A percentile compares a stretch with the other conserved stretches of the same genome.
Conservation (phyloP, 2,888 invertebrate species). For the Brachypalpus laphriformis region DNA sequence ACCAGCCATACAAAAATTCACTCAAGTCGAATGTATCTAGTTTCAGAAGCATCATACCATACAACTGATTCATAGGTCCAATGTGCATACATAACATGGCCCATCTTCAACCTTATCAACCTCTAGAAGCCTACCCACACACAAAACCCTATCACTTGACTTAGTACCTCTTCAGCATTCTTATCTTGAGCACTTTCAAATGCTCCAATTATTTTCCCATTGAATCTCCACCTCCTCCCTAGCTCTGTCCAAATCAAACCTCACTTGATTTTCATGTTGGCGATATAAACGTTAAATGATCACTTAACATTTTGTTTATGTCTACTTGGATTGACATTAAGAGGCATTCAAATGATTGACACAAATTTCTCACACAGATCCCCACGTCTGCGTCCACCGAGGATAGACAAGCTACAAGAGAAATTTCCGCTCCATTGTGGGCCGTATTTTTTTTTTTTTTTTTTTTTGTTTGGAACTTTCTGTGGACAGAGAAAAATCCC, state of each 20-base stretch:
- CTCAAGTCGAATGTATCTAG: too few species aligned
- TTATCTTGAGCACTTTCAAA: slow-evolving; percentile 46
- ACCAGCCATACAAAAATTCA: too few species aligned
- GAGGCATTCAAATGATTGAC: slow-evolving; percentile 60
- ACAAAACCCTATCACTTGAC: slow-evolving; percentile 13
- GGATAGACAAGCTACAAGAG: too few species aligned
- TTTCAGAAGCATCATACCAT: too few species aligned
- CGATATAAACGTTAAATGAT: slow-evolving; percentile 52
- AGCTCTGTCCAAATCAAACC: neutral
- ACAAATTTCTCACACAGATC: slow-evolving; percentile 56
- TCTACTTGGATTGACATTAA: slow-evolving; percentile 58
- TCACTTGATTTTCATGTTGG: slow-evolving; percentile 32
- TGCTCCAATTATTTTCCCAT: slow-evolving; percentile 52
- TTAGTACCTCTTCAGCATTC: slow-evolving; percentile 30
- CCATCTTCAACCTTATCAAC: slow-evolving; percentile 2
- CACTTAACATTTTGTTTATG: slow-evolving; percentile 65
- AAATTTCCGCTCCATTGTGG: slow-evolving; percentile 41
- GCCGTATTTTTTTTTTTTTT: too few species aligned
- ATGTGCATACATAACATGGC: neutral
- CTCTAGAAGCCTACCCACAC: neutral
- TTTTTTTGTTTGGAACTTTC: slow-evolving; percentile 10
- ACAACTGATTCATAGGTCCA: neutral
- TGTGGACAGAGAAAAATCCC: slow-evolving; percentile 14
- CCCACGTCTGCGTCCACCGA: neutral
- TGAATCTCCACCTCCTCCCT: neutral